Base-by-base conservation (phyloP, 2,113 vertebrate genomes). In the Nesogale talazaci region DNA sequence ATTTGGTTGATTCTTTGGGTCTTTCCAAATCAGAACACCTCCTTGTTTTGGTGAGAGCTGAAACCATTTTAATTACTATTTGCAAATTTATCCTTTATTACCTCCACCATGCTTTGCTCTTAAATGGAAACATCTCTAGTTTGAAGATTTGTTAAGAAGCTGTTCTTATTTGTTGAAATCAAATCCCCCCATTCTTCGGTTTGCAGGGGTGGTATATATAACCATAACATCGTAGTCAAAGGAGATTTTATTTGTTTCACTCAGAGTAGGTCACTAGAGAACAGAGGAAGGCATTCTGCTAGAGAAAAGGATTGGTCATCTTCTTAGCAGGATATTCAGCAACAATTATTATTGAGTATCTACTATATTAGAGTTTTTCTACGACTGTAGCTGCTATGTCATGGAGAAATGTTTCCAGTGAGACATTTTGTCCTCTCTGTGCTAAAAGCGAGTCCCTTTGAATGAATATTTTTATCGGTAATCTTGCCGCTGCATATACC, bases 91-190 rank as follows among this genome's bases (percentile, higher is more conserved):
- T 75, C 77, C 69, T 93, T 84, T 70, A 90, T 92, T 90, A 93
- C 83, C 42, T 90, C 72, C 86, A 77, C 31, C 42, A 27, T 83
- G 84, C 94, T 94, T 83, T 12, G 83, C 69, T 56, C 57, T 52
- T 59, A 70, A 90, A 25, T 19, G 20, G 1, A 5, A 29, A 63
- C 42, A 56, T 72, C 59, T 86, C 80, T 83, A 77, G 90, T 95
- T 88, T 90, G 92, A 93, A 75, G 86, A 92, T 88, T 95, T 88
- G 78, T 94, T 93, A 94, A 92, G 92, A 92, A 95, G 89, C 94
- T 93, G 80, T 83, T 84, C 46, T 95, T 91, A 78, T 69, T 85
- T 31, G 27, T 63, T 56, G 4, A 20, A 56, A 23, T 61, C 38
- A 40, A 59, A 81, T 63, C 83, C 52, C 20, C 1, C 88, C 85